phyloP scores from a whole-genome alignment of 37 sponge, comb jelly and placozoan species.

The Geodia barretti region DNA sequence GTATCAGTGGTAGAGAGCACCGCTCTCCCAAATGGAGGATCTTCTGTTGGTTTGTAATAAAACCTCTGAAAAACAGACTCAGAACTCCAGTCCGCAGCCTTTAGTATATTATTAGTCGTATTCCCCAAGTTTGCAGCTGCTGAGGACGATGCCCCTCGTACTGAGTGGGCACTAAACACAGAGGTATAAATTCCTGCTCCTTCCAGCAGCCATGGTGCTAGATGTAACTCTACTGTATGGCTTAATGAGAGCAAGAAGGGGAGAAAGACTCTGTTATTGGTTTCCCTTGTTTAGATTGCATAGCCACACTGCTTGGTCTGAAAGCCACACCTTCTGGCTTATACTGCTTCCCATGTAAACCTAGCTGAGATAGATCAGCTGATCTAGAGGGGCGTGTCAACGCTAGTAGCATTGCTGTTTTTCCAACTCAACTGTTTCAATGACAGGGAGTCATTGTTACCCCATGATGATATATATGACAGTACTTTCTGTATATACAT shows the following conservation, averaged over 20 bases:
- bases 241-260: conserved; percentile 18
- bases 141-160: conserved; percentile 5
- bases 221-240: conserved; percentile 30
- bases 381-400: conserved; percentile 45
- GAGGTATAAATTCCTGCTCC: conserved; percentile 5
- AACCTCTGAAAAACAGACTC: conserved; percentile 40
- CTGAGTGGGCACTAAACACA: conserved; percentile 14
- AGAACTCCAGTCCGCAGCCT: conserved; percentile 49
- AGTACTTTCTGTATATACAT: conserved; percentile 23
- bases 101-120: conserved; percentile 30
- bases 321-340: conserved; percentile 42
- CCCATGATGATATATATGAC: neutral
- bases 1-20: no score
- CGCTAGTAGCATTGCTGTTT: conserved; percentile 21
- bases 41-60: conserved; percentile 22
- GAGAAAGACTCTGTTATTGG: conserved; percentile 22
- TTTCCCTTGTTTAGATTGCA: conserved; percentile 16
- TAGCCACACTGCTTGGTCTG: conserved; percentile 22
- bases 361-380: conserved; percentile 24
- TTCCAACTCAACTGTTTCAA: conserved; percentile 3
- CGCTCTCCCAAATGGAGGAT: conserved; percentile 3
- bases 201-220: conserved; percentile 18
- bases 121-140: conserved; percentile 13
- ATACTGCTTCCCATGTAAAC: neutral
- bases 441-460: conserved; percentile 20